These are phyloP conservation scores for Micrasema minimum DNA, from an alignment of 1,140 invertebrate species.

Conservation along the genomic window DNA sequence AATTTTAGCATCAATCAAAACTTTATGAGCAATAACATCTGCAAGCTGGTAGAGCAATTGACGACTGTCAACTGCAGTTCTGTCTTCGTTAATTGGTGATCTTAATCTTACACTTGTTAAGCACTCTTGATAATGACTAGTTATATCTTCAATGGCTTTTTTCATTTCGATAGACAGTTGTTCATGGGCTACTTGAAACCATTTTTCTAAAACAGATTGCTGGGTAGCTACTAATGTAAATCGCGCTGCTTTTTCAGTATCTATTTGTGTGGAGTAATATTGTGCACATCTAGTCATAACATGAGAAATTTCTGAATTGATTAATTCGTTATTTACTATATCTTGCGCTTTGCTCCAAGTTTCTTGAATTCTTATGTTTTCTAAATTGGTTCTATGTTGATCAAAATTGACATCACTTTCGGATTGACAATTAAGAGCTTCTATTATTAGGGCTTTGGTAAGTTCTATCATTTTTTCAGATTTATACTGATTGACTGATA, in stretches of 20 bases:
- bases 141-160: conserved; percentile 72
- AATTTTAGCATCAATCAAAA: conserved; percentile 73
- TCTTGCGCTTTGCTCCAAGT: conserved; percentile 76
- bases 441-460: conserved; percentile 72
- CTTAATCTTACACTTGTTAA: conserved; percentile 59
- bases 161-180: conserved; percentile 76
- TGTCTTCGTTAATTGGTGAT: conserved; percentile 62
- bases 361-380: conserved; percentile 68
- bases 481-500: conserved; percentile 73
- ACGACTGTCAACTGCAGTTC: conserved; percentile 63
- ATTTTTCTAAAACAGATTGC: conserved; percentile 73
- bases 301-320: conserved; percentile 78
- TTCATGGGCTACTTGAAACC: conserved; percentile 76
- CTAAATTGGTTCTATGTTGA: conserved; percentile 57
- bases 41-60: conserved; percentile 75
- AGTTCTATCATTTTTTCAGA: conserved; percentile 75
- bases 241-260: conserved; percentile 61
- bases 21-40: conserved; percentile 80
- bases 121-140: conserved; percentile 72
- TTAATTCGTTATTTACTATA: conserved; percentile 75
- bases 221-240: conserved; percentile 72
- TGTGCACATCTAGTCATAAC: conserved; percentile 75
- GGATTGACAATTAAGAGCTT: conserved; percentile 70
- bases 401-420: conserved; percentile 59
- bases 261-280: conserved; percentile 69